Conservation (phyloP, 2,113 vertebrate species). For the Odontesthes bonariensis region DNA sequence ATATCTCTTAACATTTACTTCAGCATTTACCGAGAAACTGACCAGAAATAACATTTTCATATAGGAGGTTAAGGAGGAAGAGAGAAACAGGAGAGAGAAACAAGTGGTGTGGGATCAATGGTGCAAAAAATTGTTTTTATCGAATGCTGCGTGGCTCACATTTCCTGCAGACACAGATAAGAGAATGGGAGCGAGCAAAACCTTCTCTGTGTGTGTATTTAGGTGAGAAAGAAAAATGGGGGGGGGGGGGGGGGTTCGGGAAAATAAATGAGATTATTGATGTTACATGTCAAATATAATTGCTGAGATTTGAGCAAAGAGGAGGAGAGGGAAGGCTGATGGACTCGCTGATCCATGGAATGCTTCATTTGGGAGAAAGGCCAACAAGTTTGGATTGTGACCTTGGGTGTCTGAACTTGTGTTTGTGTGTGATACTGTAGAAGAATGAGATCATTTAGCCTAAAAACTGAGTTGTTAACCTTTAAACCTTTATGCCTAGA, state of each 20-base stretch:
- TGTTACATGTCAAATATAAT: constrained; percentile 91
- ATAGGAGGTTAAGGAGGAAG: constrained; percentile 57
- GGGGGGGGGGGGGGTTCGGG: constrained; percentile 16
- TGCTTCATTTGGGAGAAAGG: constrained; percentile 68
- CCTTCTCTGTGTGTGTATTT: constrained; percentile 34
- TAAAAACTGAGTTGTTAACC: constrained; percentile 43
- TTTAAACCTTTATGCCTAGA: constrained; percentile 30
- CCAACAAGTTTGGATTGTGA: constrained; percentile 67
- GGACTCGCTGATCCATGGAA: constrained; percentile 78
- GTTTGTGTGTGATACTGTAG: constrained; percentile 9
- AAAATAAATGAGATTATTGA: constrained; percentile 88
- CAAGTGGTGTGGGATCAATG: constrained; percentile 86
- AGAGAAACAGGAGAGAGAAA: constrained; percentile 74
- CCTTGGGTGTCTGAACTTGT: constrained; percentile 48
- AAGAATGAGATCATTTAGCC: constrained; percentile 38
- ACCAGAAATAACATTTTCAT: constrained; percentile 82
- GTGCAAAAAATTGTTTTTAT: constrained; percentile 90
- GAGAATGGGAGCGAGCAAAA: constrained; percentile 62
- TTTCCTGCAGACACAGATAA: constrained; percentile 86
- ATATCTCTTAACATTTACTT: constrained; percentile 84
- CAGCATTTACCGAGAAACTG: constrained; percentile 85
- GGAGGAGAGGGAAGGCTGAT: constrained; percentile 82
- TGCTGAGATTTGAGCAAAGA: constrained; percentile 86
- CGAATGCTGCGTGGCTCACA: constrained; percentile 83
- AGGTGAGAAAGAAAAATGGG: constrained; percentile 24